Base-by-base conservation (phyloP, 2,113 vertebrate genomes). In the Eptatretus burgeri region DNA sequence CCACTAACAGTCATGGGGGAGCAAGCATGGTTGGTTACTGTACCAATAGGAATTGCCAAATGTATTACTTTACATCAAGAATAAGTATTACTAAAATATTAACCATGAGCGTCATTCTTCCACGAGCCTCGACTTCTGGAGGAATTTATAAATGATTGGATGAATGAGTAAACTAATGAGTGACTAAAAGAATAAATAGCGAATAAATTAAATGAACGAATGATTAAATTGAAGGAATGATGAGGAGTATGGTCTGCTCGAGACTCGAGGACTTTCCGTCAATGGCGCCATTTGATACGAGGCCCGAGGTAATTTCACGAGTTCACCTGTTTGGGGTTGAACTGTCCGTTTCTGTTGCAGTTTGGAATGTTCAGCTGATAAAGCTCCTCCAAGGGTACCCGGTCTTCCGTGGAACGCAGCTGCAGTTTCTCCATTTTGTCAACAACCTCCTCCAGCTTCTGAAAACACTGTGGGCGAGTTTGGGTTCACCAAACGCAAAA, bases 361-460 rank as follows among this genome's bases (percentile, higher is more conserved):
- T 95, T 96, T 66, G 88, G 91, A 71, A 95, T 91, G 51, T 83
- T 83, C 69, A 95, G 76, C 62, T 76, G 77, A 19, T 93, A 93
- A 56, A 96, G 82, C 66, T 89, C 80, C 69, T 94, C 88, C 74
- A 94, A 72, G 0, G 82, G 81, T 2, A 82, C 86, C 64, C 83
- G 76, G 65, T 87, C 85, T 66, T 94, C 88, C 0, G 80, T 79
- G 50, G 88, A 71, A 11, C 53, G 53, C 53, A 16, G 53, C 65
- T 80, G 77, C 77, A 94, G 87, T 69, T 75, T 82, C 5, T 82
- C 82, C 70, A 96, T 88, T 65, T 84, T 77, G 69, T 91, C 83
- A 67, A 96, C 72, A 68, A 89, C 85, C 68, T 75, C 75, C 73
- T 91, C 81, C 74, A 95, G 62, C 69, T 95, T 82, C 74, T 81